Base-by-base conservation (phyloP, 2,797 vertebrate genomes). In the Buceros bicornis region DNA sequence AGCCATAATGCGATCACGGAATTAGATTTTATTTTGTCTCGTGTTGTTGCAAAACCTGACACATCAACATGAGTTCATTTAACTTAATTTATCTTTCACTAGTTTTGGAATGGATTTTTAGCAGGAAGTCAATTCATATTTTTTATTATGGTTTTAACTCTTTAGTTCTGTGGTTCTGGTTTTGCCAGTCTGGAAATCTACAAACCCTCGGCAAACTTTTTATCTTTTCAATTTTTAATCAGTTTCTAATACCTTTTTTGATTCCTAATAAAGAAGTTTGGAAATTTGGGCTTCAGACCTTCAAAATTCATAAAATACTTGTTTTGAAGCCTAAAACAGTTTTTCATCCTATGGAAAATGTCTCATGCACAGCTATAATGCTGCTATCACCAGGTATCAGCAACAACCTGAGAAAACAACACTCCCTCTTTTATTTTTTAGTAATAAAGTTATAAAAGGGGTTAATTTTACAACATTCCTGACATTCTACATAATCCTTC, bases 1-100 rank as follows among this genome's bases (percentile, higher is more conserved):
- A 58, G 43, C 51, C 82, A 84, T 60, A 91, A 70, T 10, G 33
- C 56, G 45, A 86, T 48, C 73, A 56, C 29, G 79, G 58, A 91
- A 95, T 84, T 93, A 93, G 58, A 94, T 95, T 95, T 93, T 82
- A 90, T 84, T 91, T 84, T 87, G n/a, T 53, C 22, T 83, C 5
- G 1, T 51, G 20, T 79, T 87, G 26, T 72, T 10, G 0, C 45
- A 54, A 70, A 91, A 90, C 28, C 57, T 78, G 67, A 87, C 60
- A 82, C 5, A 22, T 90, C 73, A 91, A 57, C 62, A 25, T 40
- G 56, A 91, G 16, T 87, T 87, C 26, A 25, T 83, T 86, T 77
- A 71, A 83, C 5, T 77, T 82, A 76, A 50, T 79, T 93, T 87
- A 79, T 72, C 60, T 16, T 51, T 88, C 77, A 91, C 21, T 88